These are phyloP conservation scores for Lophura nycthemera DNA, from an alignment of 2,113 vertebrate species.

Conservation along the genomic window DNA sequence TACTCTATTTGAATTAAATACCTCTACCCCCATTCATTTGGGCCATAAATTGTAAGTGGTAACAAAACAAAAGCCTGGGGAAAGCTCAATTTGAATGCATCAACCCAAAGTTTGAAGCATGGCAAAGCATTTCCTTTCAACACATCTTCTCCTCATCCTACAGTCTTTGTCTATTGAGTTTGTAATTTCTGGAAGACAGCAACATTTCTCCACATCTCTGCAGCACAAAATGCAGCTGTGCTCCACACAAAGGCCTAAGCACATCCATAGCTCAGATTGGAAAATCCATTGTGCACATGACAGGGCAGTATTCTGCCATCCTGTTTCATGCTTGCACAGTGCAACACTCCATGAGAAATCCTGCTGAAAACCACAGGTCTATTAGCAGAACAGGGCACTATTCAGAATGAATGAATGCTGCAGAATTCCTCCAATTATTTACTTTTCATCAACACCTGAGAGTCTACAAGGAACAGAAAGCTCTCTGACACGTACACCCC, in stretches of 20 bases:
- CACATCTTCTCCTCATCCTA: neutral
- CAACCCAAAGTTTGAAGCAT: neutral
- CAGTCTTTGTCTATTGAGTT: neutral
- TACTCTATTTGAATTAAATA: neutral
- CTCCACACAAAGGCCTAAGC: neutral
- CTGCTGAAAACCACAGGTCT: slow-evolving; percentile 9
- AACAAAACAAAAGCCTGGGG: neutral
- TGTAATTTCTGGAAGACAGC: neutral
- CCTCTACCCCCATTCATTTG: neutral
- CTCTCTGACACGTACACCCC: neutral
- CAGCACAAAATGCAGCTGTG: slow-evolving; percentile 4
- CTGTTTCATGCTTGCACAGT: rapidly evolving
- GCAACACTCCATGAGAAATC: neutral
- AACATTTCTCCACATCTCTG: neutral
- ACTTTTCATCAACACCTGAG: slow-evolving; percentile 24
- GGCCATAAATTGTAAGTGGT: neutral
- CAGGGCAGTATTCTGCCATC: neutral
- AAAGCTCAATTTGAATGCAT: neutral
- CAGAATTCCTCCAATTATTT: slow-evolving; percentile 50
- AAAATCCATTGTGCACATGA: neutral
- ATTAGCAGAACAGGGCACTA: slow-evolving; percentile 37
- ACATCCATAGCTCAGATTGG: neutral
- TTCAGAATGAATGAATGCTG: neutral
- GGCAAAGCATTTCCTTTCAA: neutral
- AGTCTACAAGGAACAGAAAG: slow-evolving; percentile 6